Percentiles rank a stretch among this genome's conserved stretches.
Evolutionary conservation across 2,797 vertebrate species (phyloP).

Genomic region (Phyllotis vaccarum): DNA sequence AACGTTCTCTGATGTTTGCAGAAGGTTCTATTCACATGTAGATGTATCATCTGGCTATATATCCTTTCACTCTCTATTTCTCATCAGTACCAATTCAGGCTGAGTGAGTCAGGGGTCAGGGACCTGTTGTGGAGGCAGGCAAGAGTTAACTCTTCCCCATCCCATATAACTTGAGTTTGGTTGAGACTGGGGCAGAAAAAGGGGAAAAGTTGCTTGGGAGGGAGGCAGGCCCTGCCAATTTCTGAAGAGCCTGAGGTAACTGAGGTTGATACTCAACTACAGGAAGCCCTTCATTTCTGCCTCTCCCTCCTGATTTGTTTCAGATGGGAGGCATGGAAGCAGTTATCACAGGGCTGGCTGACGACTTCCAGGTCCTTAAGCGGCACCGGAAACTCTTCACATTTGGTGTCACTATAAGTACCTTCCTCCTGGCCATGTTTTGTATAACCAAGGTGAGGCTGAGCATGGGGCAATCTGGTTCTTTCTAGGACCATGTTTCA

Average conservation of each 20-base stretch:
- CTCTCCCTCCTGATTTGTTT: neutral
- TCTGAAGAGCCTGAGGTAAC: neutral
- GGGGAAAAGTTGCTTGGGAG: neutral
- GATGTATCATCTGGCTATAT: accelerated
- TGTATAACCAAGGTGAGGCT: slow-evolving; percentile 96
- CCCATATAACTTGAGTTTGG: neutral
- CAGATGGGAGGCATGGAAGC: slow-evolving; percentile 99
- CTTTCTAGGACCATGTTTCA: neutral
- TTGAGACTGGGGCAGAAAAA: neutral
- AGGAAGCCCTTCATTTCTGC: neutral
- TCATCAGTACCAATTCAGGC: neutral
- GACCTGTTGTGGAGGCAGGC: neutral
- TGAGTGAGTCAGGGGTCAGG: neutral
- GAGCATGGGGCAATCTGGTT: neutral
- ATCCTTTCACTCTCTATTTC: neutral
- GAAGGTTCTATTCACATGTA: neutral
- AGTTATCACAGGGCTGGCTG: slow-evolving; percentile 96
- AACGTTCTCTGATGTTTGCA: neutral
- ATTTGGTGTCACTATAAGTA: slow-evolving; percentile 92
- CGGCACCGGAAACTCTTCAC: slow-evolving; percentile 97
- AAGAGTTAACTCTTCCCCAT: neutral
- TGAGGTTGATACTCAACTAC: neutral
- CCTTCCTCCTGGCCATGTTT: slow-evolving; percentile 95
- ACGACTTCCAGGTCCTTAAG: slow-evolving; percentile 97
- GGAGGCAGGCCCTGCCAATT: neutral